These are phyloP conservation scores for Anolis apletophallus DNA, from an alignment of 2,797 vertebrate genomes.

Conservation along the genomic window DNA sequence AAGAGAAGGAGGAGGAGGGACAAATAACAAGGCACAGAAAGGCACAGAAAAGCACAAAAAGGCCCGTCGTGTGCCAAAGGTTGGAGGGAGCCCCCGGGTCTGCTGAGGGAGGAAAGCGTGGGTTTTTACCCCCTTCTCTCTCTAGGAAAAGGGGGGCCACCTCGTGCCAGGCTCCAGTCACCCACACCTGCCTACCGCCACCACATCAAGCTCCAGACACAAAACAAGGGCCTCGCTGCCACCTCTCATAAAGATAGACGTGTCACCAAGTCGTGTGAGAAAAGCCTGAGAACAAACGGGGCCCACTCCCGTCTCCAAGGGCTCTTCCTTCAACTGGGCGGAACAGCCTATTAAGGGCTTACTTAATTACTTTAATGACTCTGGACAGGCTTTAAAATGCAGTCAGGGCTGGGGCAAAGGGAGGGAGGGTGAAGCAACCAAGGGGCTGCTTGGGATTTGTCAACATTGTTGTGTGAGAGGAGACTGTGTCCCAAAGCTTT, in stretches of 20 bases:
- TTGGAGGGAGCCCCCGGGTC: conserved; percentile 77
- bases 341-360: conserved; percentile 99
- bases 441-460: conserved; percentile 88
- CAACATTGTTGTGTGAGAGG: conserved; percentile 88
- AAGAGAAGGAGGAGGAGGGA: conserved; percentile 36
- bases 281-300: conserved; percentile 94
- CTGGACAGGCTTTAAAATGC: conserved; percentile 97
- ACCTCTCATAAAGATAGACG: conserved; percentile 93
- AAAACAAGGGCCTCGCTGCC: conserved; percentile 87
- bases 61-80: conserved; percentile 96
- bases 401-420: conserved; percentile 84
- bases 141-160: conserved; percentile 82
- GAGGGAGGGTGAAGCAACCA: conserved; percentile 80
- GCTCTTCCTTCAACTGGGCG: conserved; percentile 98
- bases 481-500: conserved; percentile 83
- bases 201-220: conserved; percentile 91
- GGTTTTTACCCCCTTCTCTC: not conserved
- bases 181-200: conserved; percentile 96
- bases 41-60: conserved; percentile 73
- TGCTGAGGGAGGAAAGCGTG: conserved; percentile 67
- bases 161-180: conserved; percentile 93
- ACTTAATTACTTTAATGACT: conserved; percentile 99
- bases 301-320: conserved; percentile 93
- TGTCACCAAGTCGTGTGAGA: conserved; percentile 99
- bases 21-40: conserved; percentile 72